phyloP scores from a whole-genome alignment of 2,113 vertebrate genomes.

The Zeus faber region DNA sequence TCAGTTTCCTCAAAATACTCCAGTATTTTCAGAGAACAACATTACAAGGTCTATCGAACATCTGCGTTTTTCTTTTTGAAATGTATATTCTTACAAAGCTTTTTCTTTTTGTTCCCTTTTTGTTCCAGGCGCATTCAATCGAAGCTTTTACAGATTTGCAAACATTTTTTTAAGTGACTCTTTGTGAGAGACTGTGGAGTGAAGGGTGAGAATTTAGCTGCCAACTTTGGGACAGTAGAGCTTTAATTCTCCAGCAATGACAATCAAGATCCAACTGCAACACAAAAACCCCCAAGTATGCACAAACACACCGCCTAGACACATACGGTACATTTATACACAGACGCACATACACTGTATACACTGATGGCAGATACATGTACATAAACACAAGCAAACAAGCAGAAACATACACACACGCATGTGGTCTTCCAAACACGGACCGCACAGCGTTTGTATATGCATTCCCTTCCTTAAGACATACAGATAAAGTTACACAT shows the following conservation, averaged over 20 bases:
- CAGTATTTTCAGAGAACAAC: too few relatives aligned
- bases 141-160: conserved; percentile 78
- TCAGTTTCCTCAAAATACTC: too few relatives aligned
- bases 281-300: conserved; percentile 47
- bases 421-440: not conserved
- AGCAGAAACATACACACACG: conserved; percentile 12
- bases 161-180: conserved; percentile 71
- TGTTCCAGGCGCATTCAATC: conserved; percentile 70
- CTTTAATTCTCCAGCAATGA: conserved; percentile 82
- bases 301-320: conserved; percentile 31
- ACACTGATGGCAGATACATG: conserved; percentile 5
- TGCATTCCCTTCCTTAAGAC: conserved; percentile 49
- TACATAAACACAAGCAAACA: conserved; percentile 22
- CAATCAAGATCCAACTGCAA: conserved; percentile 77
- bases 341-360: not conserved
- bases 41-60: too few relatives aligned
- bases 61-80: conserved; percentile 9
- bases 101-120: conserved; percentile 33
- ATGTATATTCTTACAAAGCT: not conserved
- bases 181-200: conserved; percentile 72
- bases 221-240: conserved; percentile 71
- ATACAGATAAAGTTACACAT: conserved; percentile 40
- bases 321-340: conserved; percentile 11
- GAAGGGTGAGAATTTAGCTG: conserved; percentile 76
- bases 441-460: conserved; percentile 35